A percentile compares a stretch with the other conserved stretches of the same genome.
Conservation (phyloP, 2,113 vertebrate species). For the Mesocricetus auratus region DNA sequence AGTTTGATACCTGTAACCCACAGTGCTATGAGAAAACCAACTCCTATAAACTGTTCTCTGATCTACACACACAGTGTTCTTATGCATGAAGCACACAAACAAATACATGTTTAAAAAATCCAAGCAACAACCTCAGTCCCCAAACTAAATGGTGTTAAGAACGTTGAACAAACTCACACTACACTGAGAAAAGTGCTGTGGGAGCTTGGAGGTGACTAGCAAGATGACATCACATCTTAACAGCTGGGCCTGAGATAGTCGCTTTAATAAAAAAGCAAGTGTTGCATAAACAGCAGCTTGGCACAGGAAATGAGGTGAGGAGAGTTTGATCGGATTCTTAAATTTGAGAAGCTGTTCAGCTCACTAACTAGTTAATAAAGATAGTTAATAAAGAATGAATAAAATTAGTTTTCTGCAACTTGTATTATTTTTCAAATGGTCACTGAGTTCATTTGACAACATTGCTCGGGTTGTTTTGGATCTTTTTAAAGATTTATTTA, state of each 20-base stretch:
- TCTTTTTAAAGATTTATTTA: not conserved
- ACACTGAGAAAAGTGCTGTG: not conserved
- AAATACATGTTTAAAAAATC: not conserved
- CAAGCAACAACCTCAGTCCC: not conserved
- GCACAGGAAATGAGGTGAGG: not conserved
- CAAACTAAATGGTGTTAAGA: not conserved
- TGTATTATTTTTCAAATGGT: not conserved
- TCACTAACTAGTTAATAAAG: too few species aligned
- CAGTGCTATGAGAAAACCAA: not conserved
- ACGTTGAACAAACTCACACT: not conserved
- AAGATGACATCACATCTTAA: not conserved
- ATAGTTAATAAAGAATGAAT: not conserved
- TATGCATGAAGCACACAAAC: not conserved
- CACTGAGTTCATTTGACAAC: not conserved
- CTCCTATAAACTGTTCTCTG: not conserved
- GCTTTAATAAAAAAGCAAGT: not conserved
- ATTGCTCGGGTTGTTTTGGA: not conserved
- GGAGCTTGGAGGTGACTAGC: not conserved
- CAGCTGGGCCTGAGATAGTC: not conserved
- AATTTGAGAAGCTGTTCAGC: not conserved
- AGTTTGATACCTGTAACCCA: not conserved
- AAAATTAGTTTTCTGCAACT: not conserved
- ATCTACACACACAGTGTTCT: not conserved
- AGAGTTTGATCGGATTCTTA: not conserved
- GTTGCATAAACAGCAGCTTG: not conserved